phyloP scores from a whole-genome alignment of 30 jellyfish, hydroid and myxozoan genomes.

The Aurelia coerulea region DNA sequence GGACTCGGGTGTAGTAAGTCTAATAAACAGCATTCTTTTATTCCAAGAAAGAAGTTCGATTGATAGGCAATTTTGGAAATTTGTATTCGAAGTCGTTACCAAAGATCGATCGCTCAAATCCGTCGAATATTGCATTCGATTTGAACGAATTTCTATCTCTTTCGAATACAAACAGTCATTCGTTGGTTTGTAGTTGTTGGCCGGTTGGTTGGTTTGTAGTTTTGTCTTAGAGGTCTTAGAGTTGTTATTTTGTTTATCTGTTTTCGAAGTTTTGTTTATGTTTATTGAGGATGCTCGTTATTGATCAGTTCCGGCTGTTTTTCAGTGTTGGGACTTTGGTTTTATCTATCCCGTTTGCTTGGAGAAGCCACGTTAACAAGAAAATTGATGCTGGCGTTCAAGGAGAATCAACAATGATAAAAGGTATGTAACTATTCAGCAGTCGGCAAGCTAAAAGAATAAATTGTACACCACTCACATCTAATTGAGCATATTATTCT shows the following conservation, averaged over 20 bases:
- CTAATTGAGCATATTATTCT: too few relatives aligned
- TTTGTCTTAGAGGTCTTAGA: not conserved
- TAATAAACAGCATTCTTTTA: too few relatives aligned
- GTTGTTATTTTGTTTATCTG: not conserved
- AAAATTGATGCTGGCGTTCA: not conserved
- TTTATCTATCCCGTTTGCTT: conserved; percentile 52
- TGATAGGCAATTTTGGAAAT: too few relatives aligned
- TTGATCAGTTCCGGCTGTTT: conserved; percentile 47
- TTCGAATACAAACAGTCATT: not conserved
- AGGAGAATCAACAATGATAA: too few relatives aligned
- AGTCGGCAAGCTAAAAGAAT: too few relatives aligned
- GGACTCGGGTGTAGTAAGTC: too few relatives aligned
- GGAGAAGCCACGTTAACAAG: conserved; percentile 57
- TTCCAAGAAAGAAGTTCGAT: too few relatives aligned
- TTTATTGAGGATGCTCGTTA: conserved; percentile 26
- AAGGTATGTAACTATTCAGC: too few relatives aligned
- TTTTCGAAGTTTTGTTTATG: not conserved
- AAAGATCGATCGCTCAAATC: not conserved
- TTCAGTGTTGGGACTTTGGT: conserved; percentile 46
- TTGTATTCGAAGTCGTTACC: too few relatives aligned
- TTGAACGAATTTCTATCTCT: conserved; percentile 14
- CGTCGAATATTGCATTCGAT: not conserved
- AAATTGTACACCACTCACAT: too few relatives aligned
- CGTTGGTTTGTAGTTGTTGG: conserved; percentile 1
- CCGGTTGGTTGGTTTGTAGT: not conserved